These are phyloP conservation scores for Amphiura filiformis DNA, from an alignment of 35 echinoderm and acorn worm species.

Conservation along the genomic window DNA sequence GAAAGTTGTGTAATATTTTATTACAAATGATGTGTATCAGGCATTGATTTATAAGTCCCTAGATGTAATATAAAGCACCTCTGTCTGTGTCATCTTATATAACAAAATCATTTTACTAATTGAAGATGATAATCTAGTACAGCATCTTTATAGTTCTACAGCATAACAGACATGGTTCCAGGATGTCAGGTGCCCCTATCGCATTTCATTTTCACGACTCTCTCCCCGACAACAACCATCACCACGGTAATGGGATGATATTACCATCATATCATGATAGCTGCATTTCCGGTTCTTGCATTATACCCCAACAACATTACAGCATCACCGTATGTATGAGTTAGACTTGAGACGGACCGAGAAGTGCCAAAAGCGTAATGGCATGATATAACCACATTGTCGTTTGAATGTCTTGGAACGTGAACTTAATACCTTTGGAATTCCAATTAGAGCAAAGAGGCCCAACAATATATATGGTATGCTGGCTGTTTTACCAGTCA, in stretches of 20 bases:
- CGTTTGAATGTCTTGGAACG: background rate
- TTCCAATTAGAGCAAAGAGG: constrained; percentile 11
- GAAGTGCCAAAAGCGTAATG: no score
- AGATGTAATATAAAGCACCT: no score
- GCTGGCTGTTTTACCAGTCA: background rate
- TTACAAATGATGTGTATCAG: no score
- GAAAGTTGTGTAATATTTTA: no score
- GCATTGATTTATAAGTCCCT: no score
- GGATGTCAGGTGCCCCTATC: background rate
- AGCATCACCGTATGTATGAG: background rate
- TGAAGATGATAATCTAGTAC: no score
- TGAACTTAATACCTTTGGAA: background rate
- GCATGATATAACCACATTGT: constrained; percentile 2
- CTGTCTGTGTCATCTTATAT: no score
- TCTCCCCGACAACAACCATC: background rate
- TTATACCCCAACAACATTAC: background rate
- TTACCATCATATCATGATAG: background rate
- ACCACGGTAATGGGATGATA: background rate
- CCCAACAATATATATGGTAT: background rate
- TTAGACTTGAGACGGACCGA: background rate
- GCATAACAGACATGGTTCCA: no score
- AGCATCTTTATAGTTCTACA: no score
- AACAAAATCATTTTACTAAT: no score
- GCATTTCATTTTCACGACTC: background rate
- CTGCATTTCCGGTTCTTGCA: background rate